Base-by-base conservation (phyloP, 2,888 invertebrate species). In the Parnassius mnemosyne region DNA sequence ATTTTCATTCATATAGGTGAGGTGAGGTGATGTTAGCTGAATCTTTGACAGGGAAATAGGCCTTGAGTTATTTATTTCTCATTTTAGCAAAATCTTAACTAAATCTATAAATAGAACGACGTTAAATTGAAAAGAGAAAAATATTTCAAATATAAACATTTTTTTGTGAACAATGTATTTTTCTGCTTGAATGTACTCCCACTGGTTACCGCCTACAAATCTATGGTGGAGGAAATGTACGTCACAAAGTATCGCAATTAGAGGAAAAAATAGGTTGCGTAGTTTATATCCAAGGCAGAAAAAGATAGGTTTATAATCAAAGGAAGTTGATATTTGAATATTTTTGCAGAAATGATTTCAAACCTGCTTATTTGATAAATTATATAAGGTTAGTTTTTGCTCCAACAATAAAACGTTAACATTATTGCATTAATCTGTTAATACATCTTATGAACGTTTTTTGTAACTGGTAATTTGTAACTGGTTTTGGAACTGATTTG, bases 141-240 rank as follows among this genome's bases (percentile, higher is more conserved):
- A 13, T 1, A n/a, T 53, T 13, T 42, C 5, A 3, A 53, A 10
- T 10, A 43, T 9, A 43, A 53, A 42, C 7, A 13, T 10, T 53
- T 3, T 42, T 13, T 25, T 49, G 11, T 10, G 13, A 41, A 34
- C 7, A 34, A 34, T 5, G 34, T 43, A 16, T 10, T 67, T 60
- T 68, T 20, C 51, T 53, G 41, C 66, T 43, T 61, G 61, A 52
- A 66, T 75, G 78, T 81, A 76, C 77, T 74, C 77, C 80, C 12
- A 76, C 77, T 20, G 63, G 69, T 61, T 66, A 65, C 69, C 70
- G 68, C 70, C 71, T 65, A 63, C 67, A 58, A 63, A 64, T 59
- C 64, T 65, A 69, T 71, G 69, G 63, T 56, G 56, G 47, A 61
- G 61, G 57, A 57, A 53, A 61, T n/a, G 25, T 42, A 63, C 46